Percentiles rank a stretch among this genome's conserved stretches.
Evolutionary conservation across 2,113 vertebrate species (phyloP).

Genomic region (Petroica traversi): DNA sequence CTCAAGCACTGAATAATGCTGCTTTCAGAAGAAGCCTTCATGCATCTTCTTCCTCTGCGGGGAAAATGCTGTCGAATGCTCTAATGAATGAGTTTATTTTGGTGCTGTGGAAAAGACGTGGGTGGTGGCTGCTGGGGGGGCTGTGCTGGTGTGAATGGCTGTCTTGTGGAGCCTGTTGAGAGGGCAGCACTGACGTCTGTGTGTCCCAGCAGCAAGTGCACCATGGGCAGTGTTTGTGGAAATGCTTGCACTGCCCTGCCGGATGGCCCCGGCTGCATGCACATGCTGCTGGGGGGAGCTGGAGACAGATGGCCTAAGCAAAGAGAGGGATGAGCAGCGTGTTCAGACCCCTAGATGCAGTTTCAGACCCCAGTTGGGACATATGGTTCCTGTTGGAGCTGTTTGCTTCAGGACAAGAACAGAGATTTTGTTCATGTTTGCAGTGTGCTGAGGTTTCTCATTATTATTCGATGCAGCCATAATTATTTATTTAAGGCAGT

Average conservation of each 20-base stretch:
- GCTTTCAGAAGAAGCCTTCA: constrained; percentile 6
- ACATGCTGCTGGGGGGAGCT: rapidly evolving
- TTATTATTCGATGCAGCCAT: rapidly evolving
- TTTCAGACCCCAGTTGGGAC: not conserved
- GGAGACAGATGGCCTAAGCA: not conserved
- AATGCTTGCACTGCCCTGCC: not conserved
- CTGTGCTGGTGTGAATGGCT: not conserved
- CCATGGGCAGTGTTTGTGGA: not conserved
- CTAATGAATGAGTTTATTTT: constrained; percentile 36
- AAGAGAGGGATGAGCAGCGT: not conserved
- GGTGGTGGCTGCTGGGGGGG: not conserved
- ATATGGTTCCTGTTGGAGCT: rapidly evolving
- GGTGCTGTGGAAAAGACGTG: not conserved
- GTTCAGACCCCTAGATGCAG: not conserved
- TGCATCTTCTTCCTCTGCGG: not conserved
- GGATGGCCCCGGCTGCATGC: rapidly evolving
- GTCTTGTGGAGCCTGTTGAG: not conserved
- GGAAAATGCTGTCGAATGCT: not conserved
- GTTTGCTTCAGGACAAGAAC: not conserved
- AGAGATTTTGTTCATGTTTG: not conserved
- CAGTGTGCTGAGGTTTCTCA: rapidly evolving
- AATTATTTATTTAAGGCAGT: not conserved
- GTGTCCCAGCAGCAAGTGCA: not conserved
- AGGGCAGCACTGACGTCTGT: not conserved
- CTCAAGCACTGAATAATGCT: not conserved